These are phyloP conservation scores for Aegithalos caudatus DNA, from an alignment of 2,113 vertebrate species.

Conservation along the genomic window DNA sequence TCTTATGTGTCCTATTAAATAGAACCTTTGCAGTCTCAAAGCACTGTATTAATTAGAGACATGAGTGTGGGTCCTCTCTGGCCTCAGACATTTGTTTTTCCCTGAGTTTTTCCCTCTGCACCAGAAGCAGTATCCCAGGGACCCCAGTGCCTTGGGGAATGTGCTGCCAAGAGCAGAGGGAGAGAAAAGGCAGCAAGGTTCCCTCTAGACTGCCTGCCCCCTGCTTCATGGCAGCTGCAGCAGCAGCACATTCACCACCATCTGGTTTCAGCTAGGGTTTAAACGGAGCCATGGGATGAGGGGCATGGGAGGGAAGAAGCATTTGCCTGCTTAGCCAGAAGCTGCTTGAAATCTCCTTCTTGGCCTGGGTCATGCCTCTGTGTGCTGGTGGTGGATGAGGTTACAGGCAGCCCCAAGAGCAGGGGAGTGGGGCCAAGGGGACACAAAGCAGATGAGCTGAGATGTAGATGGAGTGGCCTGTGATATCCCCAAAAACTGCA, in stretches of 20 bases:
- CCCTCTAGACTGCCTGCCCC: background rate
- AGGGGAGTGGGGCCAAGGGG: background rate
- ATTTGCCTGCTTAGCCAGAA: background rate
- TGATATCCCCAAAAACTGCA: background rate
- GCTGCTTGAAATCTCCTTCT: background rate
- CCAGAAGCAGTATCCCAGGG: background rate
- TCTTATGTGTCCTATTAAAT: background rate
- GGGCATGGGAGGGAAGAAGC: fast-evolving
- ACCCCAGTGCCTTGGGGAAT: background rate
- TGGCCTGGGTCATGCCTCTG: background rate
- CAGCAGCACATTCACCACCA: background rate
- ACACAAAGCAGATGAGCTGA: background rate
- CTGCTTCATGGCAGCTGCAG: background rate
- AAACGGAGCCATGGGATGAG: background rate
- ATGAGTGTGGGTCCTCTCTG: background rate
- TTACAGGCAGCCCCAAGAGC: background rate
- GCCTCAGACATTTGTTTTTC: background rate
- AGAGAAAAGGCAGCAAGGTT: background rate
- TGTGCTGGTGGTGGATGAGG: fast-evolving
- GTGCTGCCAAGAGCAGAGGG: background rate
- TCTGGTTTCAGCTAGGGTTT: background rate
- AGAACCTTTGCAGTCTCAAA: background rate
- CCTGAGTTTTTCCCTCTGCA: background rate
- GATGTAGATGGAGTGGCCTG: background rate
- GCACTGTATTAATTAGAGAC: background rate